Base-by-base conservation (phyloP, 2,888 invertebrate species). In the Trachelus iudaicus region DNA sequence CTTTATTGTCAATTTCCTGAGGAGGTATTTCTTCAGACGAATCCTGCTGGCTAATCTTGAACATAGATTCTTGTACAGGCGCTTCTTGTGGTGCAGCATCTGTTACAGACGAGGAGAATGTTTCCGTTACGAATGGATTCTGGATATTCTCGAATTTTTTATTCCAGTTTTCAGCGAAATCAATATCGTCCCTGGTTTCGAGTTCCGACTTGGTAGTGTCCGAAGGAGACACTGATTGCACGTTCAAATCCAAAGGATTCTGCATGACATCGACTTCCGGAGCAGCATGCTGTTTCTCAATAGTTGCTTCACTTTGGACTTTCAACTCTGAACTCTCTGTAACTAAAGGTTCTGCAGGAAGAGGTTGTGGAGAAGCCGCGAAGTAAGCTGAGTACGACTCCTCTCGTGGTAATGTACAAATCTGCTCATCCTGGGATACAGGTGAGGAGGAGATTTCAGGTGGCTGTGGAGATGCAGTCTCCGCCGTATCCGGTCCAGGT, bases 171-270 rank as follows among this genome's bases (percentile, higher is more conserved):
- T 71, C 13, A 3, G 31, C 71, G 13, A 71, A 34, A 33, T 33
- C 33, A 31, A 23, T 9, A 31, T 71, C 23, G 9, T 0, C 31
- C 1, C 71, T 71, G 1, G 9, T 33, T 3, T 31, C 31, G 13
- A 30, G 1, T 33, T 13, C 15, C 12, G 34, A 23, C 69, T 75
- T 40, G 15, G 15, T 11, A n/a, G 3, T 6, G 3, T 78, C 75
- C 13, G 15, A 23, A 12, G n/a, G 6, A 15, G 4, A 23, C 37
- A 30, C 69, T 69, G 71, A 31, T 33, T 31, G 31, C 31, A 69
- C 71, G 30, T 71, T 71, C 31, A 71, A 71, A 35, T 79, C 80
- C 30, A 82, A 68, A 23, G 83, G 82, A 79, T 83, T 83, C 1
- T 75, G 78, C 71, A 82, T 74, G n/a, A 82, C 73, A 3, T 73